Conservation (phyloP, 2,888 invertebrate genomes). For the Macropis europaea region DNA sequence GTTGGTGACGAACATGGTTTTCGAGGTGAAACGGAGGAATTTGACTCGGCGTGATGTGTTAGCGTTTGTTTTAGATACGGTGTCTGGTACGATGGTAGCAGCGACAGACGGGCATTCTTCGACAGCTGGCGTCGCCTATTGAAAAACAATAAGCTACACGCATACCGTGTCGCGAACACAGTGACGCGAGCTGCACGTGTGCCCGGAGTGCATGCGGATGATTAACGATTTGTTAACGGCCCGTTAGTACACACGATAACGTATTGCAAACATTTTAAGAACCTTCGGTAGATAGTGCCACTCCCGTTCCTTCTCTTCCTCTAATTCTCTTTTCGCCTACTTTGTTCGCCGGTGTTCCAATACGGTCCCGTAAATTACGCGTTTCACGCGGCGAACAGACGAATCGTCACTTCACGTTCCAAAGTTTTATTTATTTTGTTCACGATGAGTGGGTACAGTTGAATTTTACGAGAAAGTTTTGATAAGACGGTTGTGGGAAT, state of each 20-base stretch:
- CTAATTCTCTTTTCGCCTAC: no score
- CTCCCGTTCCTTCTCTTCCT: not conserved
- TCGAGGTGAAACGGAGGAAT: not conserved
- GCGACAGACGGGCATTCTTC: slow-evolving; percentile 26
- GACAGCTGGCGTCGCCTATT: slow-evolving; percentile 47
- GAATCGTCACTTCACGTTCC: no score
- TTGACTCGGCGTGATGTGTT: no score
- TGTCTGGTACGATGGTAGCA: not conserved
- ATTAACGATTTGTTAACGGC: slow-evolving; percentile 40
- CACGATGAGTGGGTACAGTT: no score
- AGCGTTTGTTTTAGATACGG: slow-evolving; percentile 8
- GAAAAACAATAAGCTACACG: slow-evolving; percentile 43
- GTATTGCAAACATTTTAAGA: slow-evolving; percentile 22
- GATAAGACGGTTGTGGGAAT: no score
- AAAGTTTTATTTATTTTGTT: no score
- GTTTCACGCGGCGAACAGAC: no score
- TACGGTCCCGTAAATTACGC: no score
- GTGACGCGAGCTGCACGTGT: slow-evolving; percentile 25
- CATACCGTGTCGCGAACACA: slow-evolving; percentile 2
- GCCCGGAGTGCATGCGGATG: slow-evolving; percentile 26
- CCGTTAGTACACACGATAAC: slow-evolving; percentile 20
- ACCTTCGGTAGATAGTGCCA: slow-evolving; percentile 14
- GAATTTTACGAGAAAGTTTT: no score
- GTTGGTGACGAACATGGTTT: no score
- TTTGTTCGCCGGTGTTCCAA: no score